Percentiles rank a stretch among this genome's conserved stretches.
phyloP scores from a whole-genome alignment of 1,140 invertebrate species.

The Pygmarrhopalites habei region DNA sequence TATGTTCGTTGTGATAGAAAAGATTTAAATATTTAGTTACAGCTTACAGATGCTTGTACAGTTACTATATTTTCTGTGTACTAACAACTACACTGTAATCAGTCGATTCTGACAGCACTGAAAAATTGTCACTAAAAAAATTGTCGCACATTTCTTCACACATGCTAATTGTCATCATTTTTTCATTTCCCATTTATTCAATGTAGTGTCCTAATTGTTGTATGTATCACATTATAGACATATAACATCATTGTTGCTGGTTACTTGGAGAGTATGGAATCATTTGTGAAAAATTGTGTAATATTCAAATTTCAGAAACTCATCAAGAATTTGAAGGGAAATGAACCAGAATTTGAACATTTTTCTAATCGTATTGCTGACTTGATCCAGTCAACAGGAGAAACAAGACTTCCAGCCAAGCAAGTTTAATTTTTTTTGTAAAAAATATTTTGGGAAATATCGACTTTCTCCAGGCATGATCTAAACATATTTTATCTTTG shows the following conservation, averaged over 20 bases:
- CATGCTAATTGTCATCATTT: not conserved
- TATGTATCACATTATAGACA: not conserved
- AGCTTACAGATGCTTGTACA: too few relatives aligned
- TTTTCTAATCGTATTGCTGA: conserved; percentile 81
- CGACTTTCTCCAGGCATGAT: too few relatives aligned
- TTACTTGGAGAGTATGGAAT: not conserved
- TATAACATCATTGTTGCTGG: not conserved
- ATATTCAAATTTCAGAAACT: conserved; percentile 52
- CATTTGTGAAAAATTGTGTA: not conserved
- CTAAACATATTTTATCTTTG: too few relatives aligned
- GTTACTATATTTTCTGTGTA: too few relatives aligned
- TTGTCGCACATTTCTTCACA: not conserved
- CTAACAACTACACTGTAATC: too few relatives aligned
- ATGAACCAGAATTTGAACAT: conserved; percentile 80
- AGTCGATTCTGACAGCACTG: too few relatives aligned
- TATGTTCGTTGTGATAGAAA: too few relatives aligned
- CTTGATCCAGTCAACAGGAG: conserved; percentile 64
- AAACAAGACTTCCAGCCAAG: conserved; percentile 83
- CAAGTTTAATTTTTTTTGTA: too few relatives aligned
- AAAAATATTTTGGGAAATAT: too few relatives aligned
- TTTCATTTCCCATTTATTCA: not conserved
- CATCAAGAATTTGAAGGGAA: conserved; percentile 65
- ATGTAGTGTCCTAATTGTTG: not conserved
- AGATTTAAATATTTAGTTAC: too few relatives aligned
- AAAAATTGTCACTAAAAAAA: not conserved